Base-by-base conservation (phyloP, 2,888 invertebrate genomes). In the Metellina segmentata region DNA sequence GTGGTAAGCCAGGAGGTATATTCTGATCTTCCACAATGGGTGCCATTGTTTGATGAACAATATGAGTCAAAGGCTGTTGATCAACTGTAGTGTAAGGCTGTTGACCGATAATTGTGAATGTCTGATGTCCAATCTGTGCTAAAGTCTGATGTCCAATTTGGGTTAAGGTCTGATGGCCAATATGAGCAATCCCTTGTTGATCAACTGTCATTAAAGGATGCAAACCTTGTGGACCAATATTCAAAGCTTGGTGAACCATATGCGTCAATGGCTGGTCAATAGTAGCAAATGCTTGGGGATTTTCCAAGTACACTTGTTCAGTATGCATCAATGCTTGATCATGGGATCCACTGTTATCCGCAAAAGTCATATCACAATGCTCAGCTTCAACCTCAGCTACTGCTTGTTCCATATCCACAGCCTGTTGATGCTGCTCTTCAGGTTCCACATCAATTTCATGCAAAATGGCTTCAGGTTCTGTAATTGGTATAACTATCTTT, bases 41-140 rank as follows among this genome's bases (percentile, higher is more conserved):
- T 70, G 88, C 85, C 71, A 89, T 88, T 11, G 89, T 85, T 19
- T 88, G 88, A 85, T 92, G 92, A 0, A 89, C 92, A 75, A 92
- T 85, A 52, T 92, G 92, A 9, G 88, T 85, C 34, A 92, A 48
- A 20, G 88, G 92, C 53, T 92, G 91, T 34, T 88, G 92, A n/a
- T 91, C 87, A 79, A 87, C 78, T 8, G 87, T 79, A 79, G 88
- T 91, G 81, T 92, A 92, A 69, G 92, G 92, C 81, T 92, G 92
- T 11, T 92, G 92, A 70, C 92, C 92, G 81, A 92, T 92, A n/a
- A 92, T 92, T 19, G 92, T 81, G 70, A 89, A 92, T 48, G 92
- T 89, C 48, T 92, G 92, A 20, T 89, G 79, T 19, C 92, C 92
- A 49, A 92, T 92, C 20, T 92, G 92, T 13, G 92, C 92, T 16